phyloP scores from a whole-genome alignment of 2,888 invertebrate species.

The Frankliniella intonsa region DNA sequence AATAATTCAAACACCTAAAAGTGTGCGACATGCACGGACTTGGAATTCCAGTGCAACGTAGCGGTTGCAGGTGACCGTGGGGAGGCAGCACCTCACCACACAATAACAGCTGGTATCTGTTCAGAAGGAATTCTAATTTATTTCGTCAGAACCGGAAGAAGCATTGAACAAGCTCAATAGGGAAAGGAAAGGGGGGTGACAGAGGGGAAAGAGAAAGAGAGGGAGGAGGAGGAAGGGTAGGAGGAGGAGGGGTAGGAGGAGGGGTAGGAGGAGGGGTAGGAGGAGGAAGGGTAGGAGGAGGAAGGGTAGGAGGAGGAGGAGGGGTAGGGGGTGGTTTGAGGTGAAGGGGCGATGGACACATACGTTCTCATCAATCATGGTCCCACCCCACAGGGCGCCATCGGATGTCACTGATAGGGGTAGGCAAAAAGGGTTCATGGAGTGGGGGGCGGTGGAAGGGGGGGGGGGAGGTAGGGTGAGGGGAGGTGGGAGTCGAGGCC shows the following conservation, averaged over 20 bases:
- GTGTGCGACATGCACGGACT: too few species aligned
- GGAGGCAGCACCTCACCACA: too few species aligned
- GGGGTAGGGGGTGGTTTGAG: neutral
- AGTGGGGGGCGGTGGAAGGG: neutral
- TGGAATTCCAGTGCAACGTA: too few species aligned
- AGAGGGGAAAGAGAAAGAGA: neutral
- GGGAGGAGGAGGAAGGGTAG: neutral
- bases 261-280: neutral
- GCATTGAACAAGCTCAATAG: neutral
- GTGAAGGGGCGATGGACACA: neutral
- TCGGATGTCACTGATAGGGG: slow-evolving; percentile 16
- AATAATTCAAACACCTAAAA: too few species aligned
- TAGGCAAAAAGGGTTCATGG: neutral
- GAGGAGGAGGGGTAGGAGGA: neutral
- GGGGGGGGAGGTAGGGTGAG: neutral
- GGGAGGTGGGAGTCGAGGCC: neutral
- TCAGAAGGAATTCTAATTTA: too few species aligned
- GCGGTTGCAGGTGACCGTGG: too few species aligned
- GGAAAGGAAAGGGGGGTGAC: neutral
- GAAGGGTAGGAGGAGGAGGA: neutral
- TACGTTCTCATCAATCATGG: slow-evolving; percentile 6
- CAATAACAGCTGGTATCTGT: too few species aligned
- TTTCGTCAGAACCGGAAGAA: too few species aligned
- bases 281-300: neutral
- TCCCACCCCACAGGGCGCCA: neutral